Evolutionary conservation across 1,140 invertebrate genomes (phyloP).

Genomic region (Antheraea mylitta): DNA sequence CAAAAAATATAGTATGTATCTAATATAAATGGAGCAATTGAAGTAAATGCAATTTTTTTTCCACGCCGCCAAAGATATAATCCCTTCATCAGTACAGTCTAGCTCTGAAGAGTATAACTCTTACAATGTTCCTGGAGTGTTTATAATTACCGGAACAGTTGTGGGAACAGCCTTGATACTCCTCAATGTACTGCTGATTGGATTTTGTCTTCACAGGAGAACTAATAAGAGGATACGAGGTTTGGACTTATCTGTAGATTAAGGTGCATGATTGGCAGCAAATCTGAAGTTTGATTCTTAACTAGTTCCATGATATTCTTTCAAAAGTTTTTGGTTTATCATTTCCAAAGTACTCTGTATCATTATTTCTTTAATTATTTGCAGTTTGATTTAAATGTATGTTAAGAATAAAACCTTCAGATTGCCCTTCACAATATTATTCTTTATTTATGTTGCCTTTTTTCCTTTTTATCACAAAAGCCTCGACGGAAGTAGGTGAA

Average conservation of each 20-base stretch:
- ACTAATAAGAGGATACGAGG: constrained; percentile 86
- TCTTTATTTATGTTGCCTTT: constrained; percentile 49
- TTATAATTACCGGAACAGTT: constrained; percentile 76
- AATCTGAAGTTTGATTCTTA: background rate
- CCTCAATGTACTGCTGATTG: constrained; percentile 91
- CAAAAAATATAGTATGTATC: background rate
- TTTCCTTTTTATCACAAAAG: constrained; percentile 74
- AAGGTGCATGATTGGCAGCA: background rate
- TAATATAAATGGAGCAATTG: background rate
- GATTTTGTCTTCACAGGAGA: constrained; percentile 90
- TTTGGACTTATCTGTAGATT: constrained; percentile 36
- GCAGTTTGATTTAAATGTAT: no score
- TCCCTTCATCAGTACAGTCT: constrained; percentile 74
- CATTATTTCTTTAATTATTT: no score
- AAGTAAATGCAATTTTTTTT: constrained; percentile 22
- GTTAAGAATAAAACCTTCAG: background rate
- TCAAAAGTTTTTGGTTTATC: background rate
- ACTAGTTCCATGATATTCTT: background rate
- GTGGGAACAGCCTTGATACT: constrained; percentile 83
- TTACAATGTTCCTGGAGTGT: constrained; percentile 69
- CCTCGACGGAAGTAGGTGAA: constrained; percentile 74
- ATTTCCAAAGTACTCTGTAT: no score
- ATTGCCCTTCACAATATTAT: background rate
- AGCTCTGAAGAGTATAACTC: constrained; percentile 73
- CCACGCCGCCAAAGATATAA: constrained; percentile 54